Evolutionary conservation across 2,888 invertebrate species (phyloP).

Genomic region (Microdon myrmicae): DNA sequence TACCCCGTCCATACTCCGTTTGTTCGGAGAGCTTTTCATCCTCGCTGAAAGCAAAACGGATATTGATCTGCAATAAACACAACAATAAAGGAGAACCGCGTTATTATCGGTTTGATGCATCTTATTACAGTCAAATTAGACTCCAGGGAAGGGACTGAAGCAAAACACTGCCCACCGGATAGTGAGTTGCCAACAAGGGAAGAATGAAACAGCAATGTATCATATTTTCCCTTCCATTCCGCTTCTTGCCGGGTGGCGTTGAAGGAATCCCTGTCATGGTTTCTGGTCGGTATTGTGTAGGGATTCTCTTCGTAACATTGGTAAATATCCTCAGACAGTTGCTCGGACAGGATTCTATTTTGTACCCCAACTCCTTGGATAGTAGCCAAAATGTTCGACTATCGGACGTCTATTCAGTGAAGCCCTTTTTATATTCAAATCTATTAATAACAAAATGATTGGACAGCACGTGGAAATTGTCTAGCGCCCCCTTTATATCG

Average conservation of each 20-base stretch:
- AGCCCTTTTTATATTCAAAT: too few species aligned
- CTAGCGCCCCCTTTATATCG: too few species aligned
- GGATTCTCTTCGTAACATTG: constrained; percentile 32
- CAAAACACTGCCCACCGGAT: constrained; percentile 22
- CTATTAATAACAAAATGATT: too few species aligned
- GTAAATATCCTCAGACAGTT: constrained; percentile 45
- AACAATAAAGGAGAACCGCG: constrained; percentile 25
- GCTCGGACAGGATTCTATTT: constrained; percentile 39
- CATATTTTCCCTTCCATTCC: constrained; percentile 21
- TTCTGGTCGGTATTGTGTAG: constrained; percentile 3
- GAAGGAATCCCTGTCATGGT: neutral
- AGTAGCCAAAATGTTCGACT: constrained; percentile 37
- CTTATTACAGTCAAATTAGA: constrained; percentile 46
- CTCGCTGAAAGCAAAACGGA: constrained; percentile 21
- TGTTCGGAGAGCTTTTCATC: too few species aligned
- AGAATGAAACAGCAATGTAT: constrained; percentile 31
- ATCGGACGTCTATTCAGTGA: too few species aligned
- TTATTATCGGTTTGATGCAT: constrained; percentile 45
- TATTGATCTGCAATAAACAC: constrained; percentile 28
- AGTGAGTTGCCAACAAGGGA: constrained; percentile 21
- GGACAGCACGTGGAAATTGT: too few species aligned
- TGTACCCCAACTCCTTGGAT: constrained; percentile 32
- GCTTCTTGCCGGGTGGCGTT: constrained; percentile 10
- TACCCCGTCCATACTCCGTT: too few species aligned
- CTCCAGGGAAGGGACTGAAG: neutral